Base-by-base conservation (phyloP, 2,113 vertebrate species). In the Dolichallabes microphthalmus region DNA sequence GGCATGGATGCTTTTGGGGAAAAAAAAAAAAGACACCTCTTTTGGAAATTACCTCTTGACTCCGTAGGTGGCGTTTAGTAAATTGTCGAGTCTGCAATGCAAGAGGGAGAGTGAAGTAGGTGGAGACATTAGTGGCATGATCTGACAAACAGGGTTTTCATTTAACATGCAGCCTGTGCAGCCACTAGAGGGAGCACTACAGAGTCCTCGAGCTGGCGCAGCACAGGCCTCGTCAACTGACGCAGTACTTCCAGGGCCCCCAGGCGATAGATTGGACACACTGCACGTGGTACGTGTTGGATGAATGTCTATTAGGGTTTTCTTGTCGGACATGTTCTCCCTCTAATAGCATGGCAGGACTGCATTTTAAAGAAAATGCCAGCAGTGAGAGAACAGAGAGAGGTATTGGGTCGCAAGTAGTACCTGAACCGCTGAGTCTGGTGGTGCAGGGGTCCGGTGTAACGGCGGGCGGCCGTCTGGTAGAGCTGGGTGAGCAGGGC, bases 31-130 rank as follows among this genome's bases (percentile, higher is more conserved):
- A 91, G 91, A 94, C 93, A 94, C 93, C 93, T 94, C 85, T 83
- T 86, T 87, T 93, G 88, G 91, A 92, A 94, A 94, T 97, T 98
- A 98, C 97, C 97, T 98, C 96, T 98, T 98, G 92, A 98, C 97
- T 93, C 97, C 97, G 86, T 98, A 98, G 93, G 96, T 97, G 97
- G 97, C 97, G 93, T 98, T 98, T 95, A 98, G 96, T 96, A 98
- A 95, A 95, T 98, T 98, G 97, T 98, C 97, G 94, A 98, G 96
- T 96, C 97, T 98, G 96, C 93, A 95, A 95, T 93, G 94, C 93
- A 95, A 94, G 94, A 96, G 91, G 91, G 92, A 95, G 93, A 94
- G 91, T 93, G 92, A 93, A 94, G 93, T 93, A 95, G 94, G 94
- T 95, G 94, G 90, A 93, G 88, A 94, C 91, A 93, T 95, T 95